Evolutionary conservation across 2,113 vertebrate genomes (phyloP).

Genomic region (Larimichthys crocea): DNA sequence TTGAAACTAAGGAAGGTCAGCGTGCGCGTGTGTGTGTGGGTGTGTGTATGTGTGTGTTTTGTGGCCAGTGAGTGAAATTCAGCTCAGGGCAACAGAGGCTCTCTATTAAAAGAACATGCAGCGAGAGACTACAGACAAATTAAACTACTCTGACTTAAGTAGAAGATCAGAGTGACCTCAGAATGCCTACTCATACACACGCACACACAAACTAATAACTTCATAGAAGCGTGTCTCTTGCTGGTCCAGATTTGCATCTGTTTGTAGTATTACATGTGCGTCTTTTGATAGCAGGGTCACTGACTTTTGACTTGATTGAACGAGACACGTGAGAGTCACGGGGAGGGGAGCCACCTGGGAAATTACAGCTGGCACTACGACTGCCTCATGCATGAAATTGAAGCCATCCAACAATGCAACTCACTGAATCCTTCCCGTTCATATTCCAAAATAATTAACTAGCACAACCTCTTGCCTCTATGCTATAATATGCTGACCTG

Average conservation of each 20-base stretch:
- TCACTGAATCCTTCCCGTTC: slow-evolving; percentile 75
- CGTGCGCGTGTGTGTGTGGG: neutral
- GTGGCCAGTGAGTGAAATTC: slow-evolving; percentile 4
- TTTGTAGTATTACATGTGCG: slow-evolving; percentile 3
- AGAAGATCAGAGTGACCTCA: slow-evolving; percentile 32
- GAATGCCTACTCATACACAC: slow-evolving; percentile 14
- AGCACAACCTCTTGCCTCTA: slow-evolving; percentile 61
- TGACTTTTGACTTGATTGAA: slow-evolving; percentile 30
- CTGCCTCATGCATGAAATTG: slow-evolving; percentile 87
- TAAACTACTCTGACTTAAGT: slow-evolving; percentile 14
- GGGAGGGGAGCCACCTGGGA: slow-evolving; percentile 76
- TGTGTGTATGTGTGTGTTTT: neutral
- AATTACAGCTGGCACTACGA: slow-evolving; percentile 75
- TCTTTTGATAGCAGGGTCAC: slow-evolving; percentile 41
- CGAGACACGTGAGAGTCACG: slow-evolving; percentile 16
- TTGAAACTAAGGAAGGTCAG: neutral
- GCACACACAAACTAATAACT: slow-evolving; percentile 11
- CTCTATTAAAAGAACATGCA: slow-evolving; percentile 29
- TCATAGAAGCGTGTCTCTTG: neutral
- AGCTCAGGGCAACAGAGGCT: slow-evolving; percentile 14
- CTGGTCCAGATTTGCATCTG: slow-evolving; percentile 2
- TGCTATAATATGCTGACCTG: slow-evolving; percentile 60
- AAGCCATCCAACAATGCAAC: slow-evolving; percentile 79
- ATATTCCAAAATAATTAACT: slow-evolving; percentile 84
- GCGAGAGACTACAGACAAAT: slow-evolving; percentile 35